phyloP scores from a whole-genome alignment of 2,888 invertebrate species.

The Folsomia manolachei region DNA sequence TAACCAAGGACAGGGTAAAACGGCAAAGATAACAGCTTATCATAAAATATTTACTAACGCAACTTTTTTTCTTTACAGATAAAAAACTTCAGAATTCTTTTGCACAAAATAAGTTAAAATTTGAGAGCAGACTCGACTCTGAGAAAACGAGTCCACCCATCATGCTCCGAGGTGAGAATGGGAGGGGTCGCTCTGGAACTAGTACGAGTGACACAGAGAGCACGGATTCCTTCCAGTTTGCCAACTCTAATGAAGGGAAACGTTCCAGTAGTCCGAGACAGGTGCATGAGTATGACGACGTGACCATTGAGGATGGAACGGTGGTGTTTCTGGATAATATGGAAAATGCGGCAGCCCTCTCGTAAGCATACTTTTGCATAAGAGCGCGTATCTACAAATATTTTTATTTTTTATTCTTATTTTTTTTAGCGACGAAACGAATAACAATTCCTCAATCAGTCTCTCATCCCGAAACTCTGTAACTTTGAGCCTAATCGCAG shows the following conservation, averaged over 20 bases:
- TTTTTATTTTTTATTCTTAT: neutral
- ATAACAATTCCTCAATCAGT: conserved; percentile 30
- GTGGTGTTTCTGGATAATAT: conserved; percentile 29
- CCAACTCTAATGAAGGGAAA: neutral
- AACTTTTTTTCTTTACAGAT: neutral
- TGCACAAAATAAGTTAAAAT: conserved; percentile 25
- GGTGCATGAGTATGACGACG: conserved; percentile 47
- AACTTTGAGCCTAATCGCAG: too few relatives aligned
- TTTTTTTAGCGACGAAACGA: conserved; percentile 16
- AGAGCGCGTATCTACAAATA: too few relatives aligned
- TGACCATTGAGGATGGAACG: conserved; percentile 47
- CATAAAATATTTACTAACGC: too few relatives aligned
- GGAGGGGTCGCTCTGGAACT: neutral
- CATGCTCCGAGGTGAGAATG: too few relatives aligned
- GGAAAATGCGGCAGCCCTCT: neutral
- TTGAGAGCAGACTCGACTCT: neutral
- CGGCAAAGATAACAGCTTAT: too few relatives aligned
- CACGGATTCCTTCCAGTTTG: neutral
- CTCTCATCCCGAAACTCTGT: conserved; percentile 43
- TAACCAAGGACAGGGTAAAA: conserved; percentile 20
- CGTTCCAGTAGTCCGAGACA: neutral
- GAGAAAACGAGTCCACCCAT: too few relatives aligned
- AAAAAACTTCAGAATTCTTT: neutral
- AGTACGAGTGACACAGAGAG: neutral
- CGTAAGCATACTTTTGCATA: too few relatives aligned